Evolutionary conservation across 2,888 invertebrate genomes (phyloP).

Genomic region (Rhamphomyia laevipes): DNA sequence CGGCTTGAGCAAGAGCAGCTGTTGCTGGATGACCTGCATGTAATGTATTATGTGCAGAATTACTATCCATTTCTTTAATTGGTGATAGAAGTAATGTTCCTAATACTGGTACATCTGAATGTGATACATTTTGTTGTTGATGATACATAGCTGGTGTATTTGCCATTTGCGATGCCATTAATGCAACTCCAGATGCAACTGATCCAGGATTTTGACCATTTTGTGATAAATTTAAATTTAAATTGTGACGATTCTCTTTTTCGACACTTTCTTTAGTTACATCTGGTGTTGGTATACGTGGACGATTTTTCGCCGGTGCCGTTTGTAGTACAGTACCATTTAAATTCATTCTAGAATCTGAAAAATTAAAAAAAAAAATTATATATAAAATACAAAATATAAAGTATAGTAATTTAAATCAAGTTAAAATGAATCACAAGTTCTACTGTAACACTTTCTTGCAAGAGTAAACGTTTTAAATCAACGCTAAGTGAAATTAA

Average conservation of each 20-base stretch:
- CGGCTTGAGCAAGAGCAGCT: slow-evolving; percentile 66
- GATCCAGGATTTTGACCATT: slow-evolving; percentile 30
- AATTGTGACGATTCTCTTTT: slow-evolving; percentile 50
- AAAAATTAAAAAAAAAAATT: slow-evolving; percentile 10
- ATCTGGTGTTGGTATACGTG: slow-evolving; percentile 82
- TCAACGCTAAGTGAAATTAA: too few species aligned
- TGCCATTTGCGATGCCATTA: slow-evolving; percentile 54
- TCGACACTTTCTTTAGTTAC: slow-evolving; percentile 69
- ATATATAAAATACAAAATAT: too few species aligned
- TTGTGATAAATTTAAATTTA: slow-evolving; percentile 25
- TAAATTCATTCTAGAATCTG: slow-evolving; percentile 49
- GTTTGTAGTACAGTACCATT: slow-evolving; percentile 46
- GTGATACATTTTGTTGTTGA: slow-evolving; percentile 13
- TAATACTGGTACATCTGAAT: slow-evolving; percentile 54
- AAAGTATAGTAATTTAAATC: too few species aligned
- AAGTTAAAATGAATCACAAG: too few species aligned
- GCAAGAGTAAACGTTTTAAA: background rate
- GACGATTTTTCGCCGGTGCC: slow-evolving; percentile 50
- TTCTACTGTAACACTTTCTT: background rate
- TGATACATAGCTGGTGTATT: slow-evolving; percentile 40
- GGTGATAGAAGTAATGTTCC: slow-evolving; percentile 68
- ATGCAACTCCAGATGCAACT: slow-evolving; percentile 47
- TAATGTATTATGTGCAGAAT: slow-evolving; percentile 59
- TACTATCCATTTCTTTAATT: slow-evolving; percentile 72
- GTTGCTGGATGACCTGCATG: slow-evolving; percentile 63